These are phyloP conservation scores for Notechis scutatus DNA, from an alignment of 2,113 vertebrate species.

Conservation along the genomic window DNA sequence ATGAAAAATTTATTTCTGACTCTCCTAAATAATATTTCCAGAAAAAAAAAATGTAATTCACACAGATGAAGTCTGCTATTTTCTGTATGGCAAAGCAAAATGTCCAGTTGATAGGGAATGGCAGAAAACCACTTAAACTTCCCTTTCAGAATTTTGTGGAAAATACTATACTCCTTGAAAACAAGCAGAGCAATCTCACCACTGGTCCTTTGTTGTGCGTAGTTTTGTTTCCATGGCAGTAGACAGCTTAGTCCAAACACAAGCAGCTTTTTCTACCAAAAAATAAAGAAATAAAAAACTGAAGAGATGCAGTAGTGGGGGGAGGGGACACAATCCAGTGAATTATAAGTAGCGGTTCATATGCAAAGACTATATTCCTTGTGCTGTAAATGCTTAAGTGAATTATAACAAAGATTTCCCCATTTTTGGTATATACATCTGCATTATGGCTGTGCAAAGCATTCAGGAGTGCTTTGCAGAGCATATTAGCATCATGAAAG, in stretches of 20 bases:
- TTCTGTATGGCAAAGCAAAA: neutral
- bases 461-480: neutral
- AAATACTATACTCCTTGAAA: slow-evolving; percentile 6
- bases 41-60: neutral
- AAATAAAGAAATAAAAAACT: slow-evolving; percentile 40
- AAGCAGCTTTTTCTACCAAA: slow-evolving; percentile 56
- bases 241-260: slow-evolving; percentile 63
- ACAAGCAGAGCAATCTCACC: slow-evolving; percentile 39
- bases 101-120: neutral
- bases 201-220: slow-evolving; percentile 56
- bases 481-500: neutral
- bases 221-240: slow-evolving; percentile 69
- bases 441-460: neutral
- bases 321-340: slow-evolving; percentile 45
- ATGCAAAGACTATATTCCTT: slow-evolving; percentile 28
- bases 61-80: neutral
- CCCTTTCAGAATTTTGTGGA: slow-evolving; percentile 24
- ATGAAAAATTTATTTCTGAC: neutral
- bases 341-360: slow-evolving; percentile 54
- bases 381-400: slow-evolving; percentile 8
- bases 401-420: slow-evolving; percentile 16
- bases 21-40: neutral
- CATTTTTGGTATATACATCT: neutral
- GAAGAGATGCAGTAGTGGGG: neutral
- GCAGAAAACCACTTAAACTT: slow-evolving; percentile 17